phyloP scores from a whole-genome alignment of 2,888 invertebrate species.

The Argyresthia goedartella region DNA sequence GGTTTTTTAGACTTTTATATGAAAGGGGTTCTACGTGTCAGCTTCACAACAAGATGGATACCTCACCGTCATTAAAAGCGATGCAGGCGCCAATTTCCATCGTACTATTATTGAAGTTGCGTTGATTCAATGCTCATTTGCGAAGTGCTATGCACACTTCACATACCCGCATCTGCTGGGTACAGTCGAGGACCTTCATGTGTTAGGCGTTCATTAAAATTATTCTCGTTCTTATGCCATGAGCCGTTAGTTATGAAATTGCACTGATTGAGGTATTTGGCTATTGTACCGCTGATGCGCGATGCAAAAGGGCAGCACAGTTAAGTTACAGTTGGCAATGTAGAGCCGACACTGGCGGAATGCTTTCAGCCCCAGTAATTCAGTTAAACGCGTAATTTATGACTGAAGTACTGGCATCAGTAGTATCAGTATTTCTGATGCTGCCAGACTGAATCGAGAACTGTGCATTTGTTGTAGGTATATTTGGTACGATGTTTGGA shows the following conservation, averaged over 20 bases:
- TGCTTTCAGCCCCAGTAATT: constrained; percentile 66
- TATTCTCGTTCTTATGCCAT: not conserved
- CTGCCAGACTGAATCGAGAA: no score
- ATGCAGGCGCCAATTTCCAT: no score
- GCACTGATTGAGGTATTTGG: not conserved
- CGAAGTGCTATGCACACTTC: constrained; percentile 38
- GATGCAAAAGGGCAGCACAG: not conserved
- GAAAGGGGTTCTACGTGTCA: no score
- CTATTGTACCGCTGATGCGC: not conserved
- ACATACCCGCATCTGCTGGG: constrained; percentile 29
- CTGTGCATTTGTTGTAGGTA: no score
- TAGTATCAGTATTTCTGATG: constrained; percentile 28
- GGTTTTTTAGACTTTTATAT: no score
- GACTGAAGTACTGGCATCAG: constrained; percentile 59
- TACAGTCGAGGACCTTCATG: no score
- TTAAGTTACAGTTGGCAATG: not conserved
- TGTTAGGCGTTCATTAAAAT: no score
- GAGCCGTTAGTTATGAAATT: not conserved
- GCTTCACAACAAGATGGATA: no score
- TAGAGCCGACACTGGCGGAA: constrained; percentile 31
- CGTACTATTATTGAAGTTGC: constrained; percentile 34
- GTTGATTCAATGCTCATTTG: constrained; percentile 49
- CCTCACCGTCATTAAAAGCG: no score
- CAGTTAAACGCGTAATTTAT: constrained; percentile 70
- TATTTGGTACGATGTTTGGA: no score